Evolutionary conservation across 1,140 invertebrate genomes (phyloP), one percentile per base, ranked within the genome.

Genomic region (Euborellia annulipes): DNA sequence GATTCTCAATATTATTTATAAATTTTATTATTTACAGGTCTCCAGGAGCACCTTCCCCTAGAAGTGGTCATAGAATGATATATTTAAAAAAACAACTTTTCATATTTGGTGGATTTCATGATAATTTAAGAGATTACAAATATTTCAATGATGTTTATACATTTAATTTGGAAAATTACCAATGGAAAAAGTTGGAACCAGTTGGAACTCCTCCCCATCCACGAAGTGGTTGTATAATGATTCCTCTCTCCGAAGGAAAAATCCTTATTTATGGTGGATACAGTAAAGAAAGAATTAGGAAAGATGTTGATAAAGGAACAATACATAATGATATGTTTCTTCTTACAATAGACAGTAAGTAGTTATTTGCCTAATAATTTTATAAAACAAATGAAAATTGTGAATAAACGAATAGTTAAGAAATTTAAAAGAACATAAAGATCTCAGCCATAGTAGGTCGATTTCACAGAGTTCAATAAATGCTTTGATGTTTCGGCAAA

Each of bases 1-100:
- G n/a, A n/a, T n/a, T n/a, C n/a, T n/a, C n/a, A n/a, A n/a, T n/a
- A n/a, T n/a, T n/a, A n/a, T n/a, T n/a, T n/a, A n/a, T n/a, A n/a
- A n/a, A 17, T 6, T 14, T 40, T 46, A 53, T 52, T 48, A 49
- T 54, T 48, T 50, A 63, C 40, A 74, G 76, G 51, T 64, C 72
- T 43, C 59, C 75, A 18, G 76, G 84, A 50, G 85, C 80, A 1
- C 90, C 91, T 1, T 82, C 80, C 17, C 68, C 86, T 0, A 69
- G 90, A 48, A 93, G 88, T 62, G 91, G 91, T 0, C 90, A 95
- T 61, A 68, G 89, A 48, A 94, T 94, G 89, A 70, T 77, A 6
- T 69, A 75, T 4, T 66, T 76, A 13, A 87, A 87, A 57, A 85
- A 84, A 52, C 72, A 79, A 50, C 59, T 95, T 1, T 68, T 91